Evolutionary conservation across 2,888 invertebrate genomes (phyloP), one percentile per base, ranked within the genome.

Genomic region (Eretmocerus hayati): DNA sequence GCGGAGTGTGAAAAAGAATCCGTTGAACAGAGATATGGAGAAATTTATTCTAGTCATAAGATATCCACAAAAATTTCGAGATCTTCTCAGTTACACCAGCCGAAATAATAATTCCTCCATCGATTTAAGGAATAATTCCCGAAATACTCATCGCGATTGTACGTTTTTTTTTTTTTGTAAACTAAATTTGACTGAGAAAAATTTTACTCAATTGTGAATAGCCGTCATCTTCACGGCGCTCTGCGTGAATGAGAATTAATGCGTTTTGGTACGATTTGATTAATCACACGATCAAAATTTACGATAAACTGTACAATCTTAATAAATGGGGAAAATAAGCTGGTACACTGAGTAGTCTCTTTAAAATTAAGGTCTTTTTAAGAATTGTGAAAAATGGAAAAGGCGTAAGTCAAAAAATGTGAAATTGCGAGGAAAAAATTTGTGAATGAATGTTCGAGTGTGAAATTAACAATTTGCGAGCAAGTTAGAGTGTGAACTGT

Each of bases 341-440:
- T 60, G 62, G 63, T 62, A 63, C 59, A 54, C 57, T 58, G 62
- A 59, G 43, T 60, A 59, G 47, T 60, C 61, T 65, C 60, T 62
- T 53, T 66, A 66, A 65, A 66, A 65, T 69, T 66, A 62, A 65
- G 61, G 57, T 62, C 59, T 59, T 64, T 64, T 54, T 52, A 60
- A 61, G 64, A 54, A 49, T 52, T 61, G 62, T 58, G 58, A 62
- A 60, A 54, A 61, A 52, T 60, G 61, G 57, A 60, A 62, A 62
- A 52, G 52, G 58, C 53, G 57, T 59, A 52, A 54, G 59, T 55
- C 55, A 54, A 11, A 41, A 39, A 52, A 55, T 49, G 53, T 56
- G 48, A 48, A 46, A 55, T 52, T 42, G 32, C 37, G 41, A 50
- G 47, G 53, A 38, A 42, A 50, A 49, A 49, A 53, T 42, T 46